Percentiles rank a stretch among this genome's conserved stretches.
Conservation (phyloP, 2,113 vertebrate species). For the Hemichromis elongatus region DNA sequence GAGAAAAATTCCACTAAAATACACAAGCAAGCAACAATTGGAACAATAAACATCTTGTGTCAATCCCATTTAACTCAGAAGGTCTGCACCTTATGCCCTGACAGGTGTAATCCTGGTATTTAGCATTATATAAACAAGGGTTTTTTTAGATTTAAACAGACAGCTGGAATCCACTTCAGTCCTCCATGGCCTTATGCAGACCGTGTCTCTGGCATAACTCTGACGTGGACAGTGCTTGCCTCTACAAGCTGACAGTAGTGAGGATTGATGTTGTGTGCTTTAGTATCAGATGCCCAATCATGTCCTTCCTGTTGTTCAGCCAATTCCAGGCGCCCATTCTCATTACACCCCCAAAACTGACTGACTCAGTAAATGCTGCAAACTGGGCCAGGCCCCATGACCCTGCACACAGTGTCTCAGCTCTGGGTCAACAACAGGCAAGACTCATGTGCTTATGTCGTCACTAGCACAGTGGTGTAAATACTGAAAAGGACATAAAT, state of each 20-base stretch:
- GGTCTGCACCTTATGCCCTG: background rate
- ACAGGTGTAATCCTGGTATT: background rate
- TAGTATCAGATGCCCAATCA: background rate
- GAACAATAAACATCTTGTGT: background rate
- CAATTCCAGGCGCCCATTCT: conserved; percentile 34
- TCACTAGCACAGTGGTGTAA: background rate
- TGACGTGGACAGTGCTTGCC: background rate
- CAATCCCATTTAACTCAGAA: background rate
- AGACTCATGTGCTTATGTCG: background rate
- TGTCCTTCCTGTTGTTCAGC: background rate
- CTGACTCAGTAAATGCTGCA: conserved; percentile 23
- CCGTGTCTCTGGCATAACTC: background rate
- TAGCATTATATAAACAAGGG: background rate
- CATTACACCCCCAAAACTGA: conserved; percentile 29
- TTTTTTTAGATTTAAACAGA: conserved; percentile 51
- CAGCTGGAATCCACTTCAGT: conserved; percentile 25
- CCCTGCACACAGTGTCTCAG: background rate
- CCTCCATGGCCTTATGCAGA: conserved; percentile 15
- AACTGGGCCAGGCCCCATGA: background rate
- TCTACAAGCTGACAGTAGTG: background rate
- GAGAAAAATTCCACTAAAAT: background rate
- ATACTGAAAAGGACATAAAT: background rate
- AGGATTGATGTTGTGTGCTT: conserved; percentile 3
- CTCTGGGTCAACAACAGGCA: background rate
- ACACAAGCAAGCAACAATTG: background rate